Evolutionary conservation across 2,888 invertebrate species (phyloP).

Genomic region (Cheilosia impressa): DNA sequence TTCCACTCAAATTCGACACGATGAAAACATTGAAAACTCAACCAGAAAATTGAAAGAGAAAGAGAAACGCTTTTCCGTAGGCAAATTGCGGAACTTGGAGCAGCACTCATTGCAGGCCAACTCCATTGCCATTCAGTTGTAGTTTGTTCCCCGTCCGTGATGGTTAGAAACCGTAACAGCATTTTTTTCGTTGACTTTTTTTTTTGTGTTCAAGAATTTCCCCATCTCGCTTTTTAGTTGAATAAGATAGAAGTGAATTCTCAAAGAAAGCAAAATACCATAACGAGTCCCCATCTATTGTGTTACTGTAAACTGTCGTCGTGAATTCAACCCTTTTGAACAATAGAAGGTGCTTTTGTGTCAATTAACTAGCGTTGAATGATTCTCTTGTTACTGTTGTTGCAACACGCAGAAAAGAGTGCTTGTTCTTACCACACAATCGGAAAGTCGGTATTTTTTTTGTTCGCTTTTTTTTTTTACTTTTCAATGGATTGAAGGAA

Average conservation of each 20-base stretch:
- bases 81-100: constrained; percentile 29
- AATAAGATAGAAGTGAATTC: constrained; percentile 45
- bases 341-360: constrained; percentile 64
- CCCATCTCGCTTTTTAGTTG: constrained; percentile 6
- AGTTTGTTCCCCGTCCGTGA: constrained; percentile 68
- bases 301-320: constrained; percentile 16
- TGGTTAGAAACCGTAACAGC: constrained; percentile 59
- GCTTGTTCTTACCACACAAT: constrained; percentile 53
- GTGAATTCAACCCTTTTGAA: constrained; percentile 68
- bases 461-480: background rate
- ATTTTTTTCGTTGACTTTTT: constrained; percentile 60
- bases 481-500: constrained; percentile 56
- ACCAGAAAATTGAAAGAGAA: constrained; percentile 20
- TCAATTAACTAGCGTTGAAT: constrained; percentile 69
- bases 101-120: constrained; percentile 29
- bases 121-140: constrained; percentile 68
- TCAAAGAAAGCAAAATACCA: constrained; percentile 40
- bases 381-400: constrained; percentile 45
- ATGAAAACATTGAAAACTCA: constrained; percentile 7
- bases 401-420: constrained; percentile 26
- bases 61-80: constrained; percentile 48
- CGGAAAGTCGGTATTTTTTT: constrained; percentile 31
- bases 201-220: constrained; percentile 48
- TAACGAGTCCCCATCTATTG: constrained; percentile 44
- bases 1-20: constrained; percentile 29